phyloP scores from a whole-genome alignment of 2,888 invertebrate genomes.

The Eupithecia centaureata region DNA sequence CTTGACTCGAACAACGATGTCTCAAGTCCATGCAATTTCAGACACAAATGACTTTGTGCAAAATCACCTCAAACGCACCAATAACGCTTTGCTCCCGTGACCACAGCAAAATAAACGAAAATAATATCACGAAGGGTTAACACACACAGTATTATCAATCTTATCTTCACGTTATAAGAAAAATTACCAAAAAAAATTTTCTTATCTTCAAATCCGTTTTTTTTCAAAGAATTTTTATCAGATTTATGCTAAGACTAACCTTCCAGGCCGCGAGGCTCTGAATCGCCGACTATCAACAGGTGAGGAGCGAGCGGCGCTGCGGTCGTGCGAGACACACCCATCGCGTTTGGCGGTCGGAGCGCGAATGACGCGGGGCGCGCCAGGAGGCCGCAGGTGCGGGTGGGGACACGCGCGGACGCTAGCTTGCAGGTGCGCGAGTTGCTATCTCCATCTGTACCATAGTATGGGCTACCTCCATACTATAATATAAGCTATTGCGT shows the following conservation, averaged over 20 bases:
- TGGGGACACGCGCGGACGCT: neutral
- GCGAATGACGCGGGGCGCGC: constrained; percentile 64
- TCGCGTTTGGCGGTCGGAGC: constrained; percentile 77
- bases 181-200: neutral
- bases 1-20: neutral
- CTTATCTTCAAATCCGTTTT: neutral
- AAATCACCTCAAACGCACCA: neutral
- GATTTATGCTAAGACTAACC: constrained; percentile 57
- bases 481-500: neutral
- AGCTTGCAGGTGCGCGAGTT: constrained; percentile 3
- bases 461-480: neutral
- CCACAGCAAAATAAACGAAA: neutral
- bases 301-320: constrained; percentile 61
- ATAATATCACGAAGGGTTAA: neutral
- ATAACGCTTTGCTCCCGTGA: neutral
- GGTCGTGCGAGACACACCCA: constrained; percentile 74
- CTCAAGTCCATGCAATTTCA: neutral
- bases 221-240: neutral
- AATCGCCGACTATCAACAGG: constrained; percentile 79
- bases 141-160: neutral
- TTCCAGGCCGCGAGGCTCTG: constrained; percentile 70
- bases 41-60: neutral
- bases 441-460: neutral
- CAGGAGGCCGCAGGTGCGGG: constrained; percentile 3
- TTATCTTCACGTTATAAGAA: neutral